phyloP scores from a whole-genome alignment of 2,113 vertebrate species.

The Cinclus mexicanus region DNA sequence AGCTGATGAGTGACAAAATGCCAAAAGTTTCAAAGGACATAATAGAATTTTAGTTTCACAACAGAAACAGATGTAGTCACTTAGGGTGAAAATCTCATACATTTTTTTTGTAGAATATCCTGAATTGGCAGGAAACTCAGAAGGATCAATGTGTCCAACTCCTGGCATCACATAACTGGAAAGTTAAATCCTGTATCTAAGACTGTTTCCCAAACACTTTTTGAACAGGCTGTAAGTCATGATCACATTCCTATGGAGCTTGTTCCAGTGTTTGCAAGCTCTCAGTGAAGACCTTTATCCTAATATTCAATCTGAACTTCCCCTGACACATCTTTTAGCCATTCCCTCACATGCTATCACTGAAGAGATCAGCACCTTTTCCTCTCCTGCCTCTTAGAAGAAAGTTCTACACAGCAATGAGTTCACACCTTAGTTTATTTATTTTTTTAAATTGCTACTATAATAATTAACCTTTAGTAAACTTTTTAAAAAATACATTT shows the following conservation, averaged over 20 bases:
- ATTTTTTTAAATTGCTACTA: not conserved
- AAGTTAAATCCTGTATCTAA: not conserved
- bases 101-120: not conserved
- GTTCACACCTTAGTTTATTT: fast-evolving
- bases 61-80: not conserved
- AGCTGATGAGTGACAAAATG: not conserved
- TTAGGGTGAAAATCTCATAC: not conserved
- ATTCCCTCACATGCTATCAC: fast-evolving
- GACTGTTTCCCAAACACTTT: not conserved
- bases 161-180: not conserved
- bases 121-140: not conserved
- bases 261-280: not conserved
- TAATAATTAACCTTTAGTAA: not conserved
- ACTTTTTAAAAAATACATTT: not conserved
- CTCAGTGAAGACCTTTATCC: not conserved
- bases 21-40: not conserved
- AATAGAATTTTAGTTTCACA: not conserved
- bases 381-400: not conserved
- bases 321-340: not conserved
- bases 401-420: not conserved
- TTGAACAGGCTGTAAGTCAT: not conserved
- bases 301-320: not conserved
- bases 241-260: not conserved
- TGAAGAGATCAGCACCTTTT: not conserved
- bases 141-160: not conserved